Conservation (phyloP, 2,113 vertebrate species). For the Cyanistes caeruleus region DNA sequence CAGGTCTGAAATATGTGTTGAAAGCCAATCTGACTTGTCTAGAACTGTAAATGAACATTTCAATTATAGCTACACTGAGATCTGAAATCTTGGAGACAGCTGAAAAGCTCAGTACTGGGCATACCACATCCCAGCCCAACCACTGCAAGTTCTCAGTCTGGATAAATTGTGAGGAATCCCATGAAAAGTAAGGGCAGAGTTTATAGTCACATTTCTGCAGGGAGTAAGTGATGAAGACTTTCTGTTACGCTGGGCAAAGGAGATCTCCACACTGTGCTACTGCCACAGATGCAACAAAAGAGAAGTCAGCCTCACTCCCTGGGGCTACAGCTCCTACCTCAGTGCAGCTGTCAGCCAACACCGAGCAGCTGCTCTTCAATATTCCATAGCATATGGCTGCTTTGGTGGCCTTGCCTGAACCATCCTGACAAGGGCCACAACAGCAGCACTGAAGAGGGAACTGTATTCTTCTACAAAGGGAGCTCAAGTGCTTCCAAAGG, state of each 20-base stretch:
- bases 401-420: background rate
- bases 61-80: background rate
- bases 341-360: slow-evolving; percentile 11
- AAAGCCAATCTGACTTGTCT: background rate
- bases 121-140: background rate
- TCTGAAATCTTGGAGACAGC: background rate
- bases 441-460: fast-evolving
- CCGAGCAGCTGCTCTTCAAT: background rate
- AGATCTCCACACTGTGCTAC: background rate
- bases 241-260: background rate
- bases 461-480: background rate
- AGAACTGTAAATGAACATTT: background rate
- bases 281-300: background rate
- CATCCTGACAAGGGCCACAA: background rate
- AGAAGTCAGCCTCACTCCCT: background rate
- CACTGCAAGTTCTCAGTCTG: background rate
- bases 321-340: background rate
- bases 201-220: background rate
- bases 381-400: background rate
- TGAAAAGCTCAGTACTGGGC: background rate
- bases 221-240: background rate
- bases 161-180: background rate
- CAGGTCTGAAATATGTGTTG: background rate
- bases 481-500: background rate
- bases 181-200: background rate